phyloP scores from a whole-genome alignment of 2,888 invertebrate species.

The Spodoptera littoralis region DNA sequence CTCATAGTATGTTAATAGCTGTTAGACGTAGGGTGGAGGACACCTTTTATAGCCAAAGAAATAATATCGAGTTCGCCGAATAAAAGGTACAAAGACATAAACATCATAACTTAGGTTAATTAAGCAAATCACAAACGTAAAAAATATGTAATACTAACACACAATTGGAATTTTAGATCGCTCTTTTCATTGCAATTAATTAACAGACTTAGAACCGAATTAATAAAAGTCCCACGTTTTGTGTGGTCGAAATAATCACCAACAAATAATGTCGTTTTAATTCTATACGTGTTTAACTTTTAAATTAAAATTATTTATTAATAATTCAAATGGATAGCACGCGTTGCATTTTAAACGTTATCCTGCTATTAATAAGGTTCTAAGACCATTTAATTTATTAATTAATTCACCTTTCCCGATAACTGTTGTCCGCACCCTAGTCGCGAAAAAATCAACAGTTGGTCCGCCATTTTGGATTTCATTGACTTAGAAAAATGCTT shows the following conservation, averaged over 20 bases:
- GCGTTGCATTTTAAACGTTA: conserved; percentile 21
- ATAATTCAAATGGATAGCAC: no score
- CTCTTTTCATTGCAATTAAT: no score
- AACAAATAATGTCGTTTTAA: no score
- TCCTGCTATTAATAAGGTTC: neutral
- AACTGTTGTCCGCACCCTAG: conserved; percentile 39
- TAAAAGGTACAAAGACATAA: conserved; percentile 1
- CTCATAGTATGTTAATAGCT: conserved; percentile 58
- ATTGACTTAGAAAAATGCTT: conserved; percentile 81
- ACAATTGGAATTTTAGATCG: neutral
- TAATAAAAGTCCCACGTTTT: no score
- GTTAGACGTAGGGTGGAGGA: conserved; percentile 36
- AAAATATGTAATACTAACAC: conserved; percentile 1
- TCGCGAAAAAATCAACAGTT: conserved; percentile 50
- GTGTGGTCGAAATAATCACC: no score
- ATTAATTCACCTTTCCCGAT: conserved; percentile 18
- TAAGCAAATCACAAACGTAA: no score
- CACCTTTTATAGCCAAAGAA: conserved; percentile 11
- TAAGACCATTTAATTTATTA: conserved; percentile 15
- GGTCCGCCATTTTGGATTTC: conserved; percentile 76
- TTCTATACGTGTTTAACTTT: no score
- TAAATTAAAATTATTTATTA: no score
- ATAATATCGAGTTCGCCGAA: neutral
- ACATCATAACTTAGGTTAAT: neutral
- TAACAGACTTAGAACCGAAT: no score